Base-by-base conservation (phyloP, 2,888 invertebrate species). In the Stramonita haemastoma region DNA sequence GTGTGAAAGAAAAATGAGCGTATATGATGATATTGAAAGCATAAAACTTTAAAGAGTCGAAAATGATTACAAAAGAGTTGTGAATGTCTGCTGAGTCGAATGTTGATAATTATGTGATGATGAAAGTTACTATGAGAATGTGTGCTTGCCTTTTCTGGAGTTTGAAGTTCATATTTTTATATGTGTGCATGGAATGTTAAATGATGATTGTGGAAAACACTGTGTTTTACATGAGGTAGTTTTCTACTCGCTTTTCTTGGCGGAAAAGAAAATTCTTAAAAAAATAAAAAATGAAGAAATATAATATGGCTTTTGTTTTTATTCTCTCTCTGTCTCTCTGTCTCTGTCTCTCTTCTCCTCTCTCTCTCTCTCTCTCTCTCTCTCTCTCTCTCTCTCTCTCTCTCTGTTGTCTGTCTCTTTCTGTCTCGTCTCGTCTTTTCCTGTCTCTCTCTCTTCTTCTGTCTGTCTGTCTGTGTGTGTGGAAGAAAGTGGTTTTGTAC, bases 211-310 rank as follows among this genome's bases (percentile, higher is more conserved):
- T 36, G 26, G 36, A 13, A 34, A 83, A 83, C 46, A 26, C 15
- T 83, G 26, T 83, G 60, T 6, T 56, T 60, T 85, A 60, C 57
- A 19, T 85, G 85, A 60, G 60, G 32, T 60, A 26, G 57, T 46
- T 85, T 86, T 60, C 70, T 86, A 56, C 86, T 57, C 26, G 17
- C n/a, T 57, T 84, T 84, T 84, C n/a, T 89, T 60, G 46, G 66
- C 34, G 26, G 22, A 46, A 83, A 83, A 26, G 36, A 46, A 13
- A 86, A 1, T 46, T 34, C 26, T 32, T 46, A 46, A 46, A 34
- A 36, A 46, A 83, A 56, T 60, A 84, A 56, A 36, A 70, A 81
- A 46, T 17, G 15, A 34, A 70, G 34, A n/a, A 32, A 34, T n/a
- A 60, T 19, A n/a, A 57, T 57, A 17, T 70, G 17, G 17, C 29